These are phyloP conservation scores for Globicephala melas DNA, from an alignment of 2,113 vertebrate genomes.

Conservation along the genomic window DNA sequence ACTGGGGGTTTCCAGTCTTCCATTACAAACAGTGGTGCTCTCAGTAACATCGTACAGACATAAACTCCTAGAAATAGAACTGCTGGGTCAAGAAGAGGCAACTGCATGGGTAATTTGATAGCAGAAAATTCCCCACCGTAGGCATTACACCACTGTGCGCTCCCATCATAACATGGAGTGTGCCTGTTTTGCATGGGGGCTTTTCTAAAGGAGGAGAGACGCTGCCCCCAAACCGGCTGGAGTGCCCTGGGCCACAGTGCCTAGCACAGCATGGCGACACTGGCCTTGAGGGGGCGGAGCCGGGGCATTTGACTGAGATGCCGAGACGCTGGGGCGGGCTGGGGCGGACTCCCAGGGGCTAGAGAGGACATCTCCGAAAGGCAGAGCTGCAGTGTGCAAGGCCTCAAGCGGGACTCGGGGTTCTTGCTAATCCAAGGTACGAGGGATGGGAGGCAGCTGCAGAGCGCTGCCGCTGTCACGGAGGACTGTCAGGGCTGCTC, in stretches of 20 bases:
- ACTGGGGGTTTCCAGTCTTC: not conserved
- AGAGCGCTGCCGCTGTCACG: fast-evolving
- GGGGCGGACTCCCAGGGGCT: not conserved
- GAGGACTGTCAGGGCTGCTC: not conserved
- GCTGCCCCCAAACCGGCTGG: not conserved
- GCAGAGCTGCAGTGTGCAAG: fast-evolving
- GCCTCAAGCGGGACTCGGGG: not conserved
- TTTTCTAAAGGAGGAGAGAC: not conserved
- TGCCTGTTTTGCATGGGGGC: fast-evolving
- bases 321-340: fast-evolving
- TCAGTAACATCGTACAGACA: not conserved
- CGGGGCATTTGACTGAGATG: not conserved
- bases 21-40: not conserved
- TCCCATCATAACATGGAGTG: not conserved
- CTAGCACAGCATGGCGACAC: not conserved
- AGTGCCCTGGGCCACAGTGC: not conserved
- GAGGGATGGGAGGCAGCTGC: not conserved
- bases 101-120: not conserved
- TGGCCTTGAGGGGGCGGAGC: not conserved
- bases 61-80: not conserved
- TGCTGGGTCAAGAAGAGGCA: not conserved
- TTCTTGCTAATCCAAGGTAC: not conserved
- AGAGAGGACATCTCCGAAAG: not conserved
- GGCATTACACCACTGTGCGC: not conserved
- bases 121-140: not conserved